These are phyloP conservation scores for Fistularia tabacaria DNA, from an alignment of 2,797 vertebrate genomes.

Conservation along the genomic window DNA sequence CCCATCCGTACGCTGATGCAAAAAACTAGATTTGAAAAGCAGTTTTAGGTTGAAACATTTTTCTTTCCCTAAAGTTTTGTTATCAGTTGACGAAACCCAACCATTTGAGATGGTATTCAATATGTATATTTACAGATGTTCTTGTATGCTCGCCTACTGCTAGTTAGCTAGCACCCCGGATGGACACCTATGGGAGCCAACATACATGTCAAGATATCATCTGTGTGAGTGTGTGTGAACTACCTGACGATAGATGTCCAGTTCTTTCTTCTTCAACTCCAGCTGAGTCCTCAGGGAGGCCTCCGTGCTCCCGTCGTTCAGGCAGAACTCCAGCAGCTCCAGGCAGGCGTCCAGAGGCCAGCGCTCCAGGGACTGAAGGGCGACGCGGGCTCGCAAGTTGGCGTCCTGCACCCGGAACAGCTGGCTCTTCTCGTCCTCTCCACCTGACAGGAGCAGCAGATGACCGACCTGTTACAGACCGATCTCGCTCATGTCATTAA, in stretches of 20 bases:
- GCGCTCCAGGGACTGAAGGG: conserved; percentile 79
- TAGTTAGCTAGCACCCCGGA: too few relatives aligned
- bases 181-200: too few relatives aligned
- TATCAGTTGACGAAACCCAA: too few relatives aligned
- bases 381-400: conserved; percentile 78
- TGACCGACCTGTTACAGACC: neutral
- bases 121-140: too few relatives aligned
- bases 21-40: too few relatives aligned
- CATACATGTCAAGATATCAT: too few relatives aligned
- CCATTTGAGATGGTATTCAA: too few relatives aligned
- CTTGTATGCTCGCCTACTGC: too few relatives aligned
- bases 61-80: too few relatives aligned
- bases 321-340: conserved; percentile 89
- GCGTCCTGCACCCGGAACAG: conserved; percentile 83
- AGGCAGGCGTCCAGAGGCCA: conserved; percentile 86
- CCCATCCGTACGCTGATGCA: too few relatives aligned
- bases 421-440: conserved; percentile 75
- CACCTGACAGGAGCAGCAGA: conserved; percentile 57
- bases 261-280: conserved; percentile 78
- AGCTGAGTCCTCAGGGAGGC: conserved; percentile 71
- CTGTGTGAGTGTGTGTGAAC: neutral
- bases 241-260: conserved; percentile 87
- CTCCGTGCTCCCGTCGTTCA: conserved; percentile 74
- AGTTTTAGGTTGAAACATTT: too few relatives aligned
- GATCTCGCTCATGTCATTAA: too few relatives aligned